These are phyloP conservation scores for Netelia inedita DNA, from an alignment of 2,888 invertebrate species.

Conservation along the genomic window DNA sequence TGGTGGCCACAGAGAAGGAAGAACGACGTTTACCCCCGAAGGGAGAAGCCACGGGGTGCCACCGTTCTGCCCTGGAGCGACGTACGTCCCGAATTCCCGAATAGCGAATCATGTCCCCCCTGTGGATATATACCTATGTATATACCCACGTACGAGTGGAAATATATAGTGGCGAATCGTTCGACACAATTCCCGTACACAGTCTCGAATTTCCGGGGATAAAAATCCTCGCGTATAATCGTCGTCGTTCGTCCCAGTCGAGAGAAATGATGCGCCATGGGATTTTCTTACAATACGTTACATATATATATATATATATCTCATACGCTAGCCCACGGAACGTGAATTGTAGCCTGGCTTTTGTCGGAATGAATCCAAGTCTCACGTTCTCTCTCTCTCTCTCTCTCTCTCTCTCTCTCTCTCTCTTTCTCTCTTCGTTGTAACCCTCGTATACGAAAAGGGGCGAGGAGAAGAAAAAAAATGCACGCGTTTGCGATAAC, in stretches of 20 bases:
- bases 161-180: slow-evolving; percentile 33
- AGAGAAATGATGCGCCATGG: slow-evolving; percentile 48
- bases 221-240: slow-evolving; percentile 51
- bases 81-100: slow-evolving; percentile 58
- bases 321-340: slow-evolving; percentile 15
- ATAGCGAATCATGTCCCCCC: slow-evolving; percentile 49
- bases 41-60: slow-evolving; percentile 57
- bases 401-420: slow-evolving; percentile 7
- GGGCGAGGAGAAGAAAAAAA: slow-evolving; percentile 14
- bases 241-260: slow-evolving; percentile 16
- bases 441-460: background rate
- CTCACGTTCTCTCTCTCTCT: slow-evolving; percentile 18
- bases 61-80: slow-evolving; percentile 43
- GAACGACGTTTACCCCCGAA: slow-evolving; percentile 31
- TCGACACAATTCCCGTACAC: slow-evolving; percentile 49
- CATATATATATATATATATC: background rate
- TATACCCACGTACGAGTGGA: background rate
- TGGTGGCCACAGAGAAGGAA: slow-evolving; percentile 34
- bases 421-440: background rate
- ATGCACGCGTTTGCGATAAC: slow-evolving; percentile 52
- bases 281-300: slow-evolving; percentile 41
- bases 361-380: slow-evolving; percentile 25
- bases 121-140: slow-evolving; percentile 39
- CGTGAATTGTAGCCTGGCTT: slow-evolving; percentile 40
- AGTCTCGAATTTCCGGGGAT: slow-evolving; percentile 59